Evolutionary conservation across 2,113 vertebrate species (phyloP), one percentile per base, ranked within the genome.

Genomic region (Lycocorax pyrrhopterus): DNA sequence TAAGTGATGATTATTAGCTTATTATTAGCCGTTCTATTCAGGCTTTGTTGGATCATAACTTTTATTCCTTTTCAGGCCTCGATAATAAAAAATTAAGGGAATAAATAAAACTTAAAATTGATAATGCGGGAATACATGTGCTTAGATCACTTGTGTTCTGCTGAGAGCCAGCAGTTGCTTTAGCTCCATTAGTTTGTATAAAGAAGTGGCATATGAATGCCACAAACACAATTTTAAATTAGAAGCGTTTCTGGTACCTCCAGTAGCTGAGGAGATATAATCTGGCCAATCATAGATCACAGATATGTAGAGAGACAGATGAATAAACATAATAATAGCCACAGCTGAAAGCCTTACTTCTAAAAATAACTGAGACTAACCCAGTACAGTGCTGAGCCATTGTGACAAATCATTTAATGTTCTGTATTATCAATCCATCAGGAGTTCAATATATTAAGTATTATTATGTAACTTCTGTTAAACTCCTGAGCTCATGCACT

Each of bases 401-500:
- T 79, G 22, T 64, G 58, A 8, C 9, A 91, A 93, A 64, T 37
- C 7, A 68, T 35, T 39, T 22, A 60, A 4, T 4, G 16, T 39
- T 72, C 58, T 82, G 10, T 60, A 41, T 37, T 72, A 76, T 14
- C 35, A 68, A 35, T 89, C 68, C 3, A 76, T 49, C 6, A 60
- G 14, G 13, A 84, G 41, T 69, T 76, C 16, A 47, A 46, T 25
- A 47, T 41, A 60, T 35, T 49, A 71, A 51, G 4, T 37, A 62
- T 43, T 18, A 33, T 47, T 60, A 35, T 15, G 6, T 62, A 20
- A 16, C 9, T 87, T 76, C 22, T 62, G 21, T 60, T 81, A 63
- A 68, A 9, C 23, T 60, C 22, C 41, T 37, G 39, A 90, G 7
- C 13, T 63, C 17, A 67, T 0, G 0, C 0, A 1, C 18, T 37